Evolutionary conservation across 2,797 vertebrate species (phyloP).

Genomic region (Chelon labrosus): DNA sequence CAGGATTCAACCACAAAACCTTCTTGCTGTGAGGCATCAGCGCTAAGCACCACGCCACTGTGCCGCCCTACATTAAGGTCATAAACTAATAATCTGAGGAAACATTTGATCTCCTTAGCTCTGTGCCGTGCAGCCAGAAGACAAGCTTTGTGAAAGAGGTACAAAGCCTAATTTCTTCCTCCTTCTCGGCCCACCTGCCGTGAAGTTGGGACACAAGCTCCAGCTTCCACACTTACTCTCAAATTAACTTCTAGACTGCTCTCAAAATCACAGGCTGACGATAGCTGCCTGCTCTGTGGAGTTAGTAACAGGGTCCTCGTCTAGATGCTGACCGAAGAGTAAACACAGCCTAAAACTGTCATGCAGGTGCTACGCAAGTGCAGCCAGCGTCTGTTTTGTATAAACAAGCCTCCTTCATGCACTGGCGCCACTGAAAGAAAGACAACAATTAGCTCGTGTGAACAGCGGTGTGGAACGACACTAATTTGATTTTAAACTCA

Average conservation of each 20-base stretch:
- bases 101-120: neutral
- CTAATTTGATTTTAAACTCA: slow-evolving; percentile 13
- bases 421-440: slow-evolving; percentile 4
- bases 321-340: slow-evolving; percentile 16
- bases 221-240: slow-evolving; percentile 20
- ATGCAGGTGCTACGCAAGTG: slow-evolving; percentile 9
- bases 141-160: neutral
- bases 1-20: no score
- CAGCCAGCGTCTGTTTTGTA: slow-evolving; percentile 23
- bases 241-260: slow-evolving; percentile 32
- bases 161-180: neutral
- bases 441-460: neutral
- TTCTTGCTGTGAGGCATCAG: no score
- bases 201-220: slow-evolving; percentile 14
- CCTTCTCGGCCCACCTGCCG: slow-evolving; percentile 5
- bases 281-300: neutral
- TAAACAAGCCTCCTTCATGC: slow-evolving; percentile 24
- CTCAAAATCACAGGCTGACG: slow-evolving; percentile 34
- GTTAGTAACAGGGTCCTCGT: slow-evolving; percentile 7
- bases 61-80: neutral
- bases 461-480: neutral
- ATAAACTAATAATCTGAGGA: slow-evolving; percentile 11
- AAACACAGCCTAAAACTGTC: slow-evolving; percentile 9
- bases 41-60: no score
- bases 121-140: neutral